A percentile compares a stretch with the other conserved stretches of the same genome.
These are phyloP conservation scores for Artemisiospiza belli DNA, from an alignment of 2,113 vertebrate species.

Conservation along the genomic window DNA sequence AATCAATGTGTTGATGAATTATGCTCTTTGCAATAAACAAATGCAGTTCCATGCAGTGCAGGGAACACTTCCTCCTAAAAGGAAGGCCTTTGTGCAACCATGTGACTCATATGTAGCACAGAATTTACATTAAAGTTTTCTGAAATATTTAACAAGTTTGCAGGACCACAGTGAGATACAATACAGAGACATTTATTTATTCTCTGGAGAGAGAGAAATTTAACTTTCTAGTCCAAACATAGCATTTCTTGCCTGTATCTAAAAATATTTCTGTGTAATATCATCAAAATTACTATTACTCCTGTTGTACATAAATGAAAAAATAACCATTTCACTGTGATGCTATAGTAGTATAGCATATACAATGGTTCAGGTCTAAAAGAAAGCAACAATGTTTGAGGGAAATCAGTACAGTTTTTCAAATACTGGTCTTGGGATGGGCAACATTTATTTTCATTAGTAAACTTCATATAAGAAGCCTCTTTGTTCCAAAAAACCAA, in stretches of 20 bases:
- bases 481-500: not conserved
- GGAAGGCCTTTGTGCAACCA: not conserved
- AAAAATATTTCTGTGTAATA: not conserved
- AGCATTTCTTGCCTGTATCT: not conserved
- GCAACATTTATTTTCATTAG: not conserved
- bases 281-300: not conserved
- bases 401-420: not conserved
- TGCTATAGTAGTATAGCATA: not conserved
- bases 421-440: not conserved
- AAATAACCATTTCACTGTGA: not conserved
- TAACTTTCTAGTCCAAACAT: not conserved
- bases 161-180: not conserved
- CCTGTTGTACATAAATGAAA: not conserved
- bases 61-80: not conserved
- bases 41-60: not conserved
- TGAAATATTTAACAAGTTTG: not conserved
- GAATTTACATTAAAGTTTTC: not conserved
- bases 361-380: not conserved
- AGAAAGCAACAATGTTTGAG: not conserved
- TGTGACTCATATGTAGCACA: not conserved
- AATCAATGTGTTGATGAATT: not conserved
- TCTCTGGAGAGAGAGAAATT: not conserved
- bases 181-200: not conserved
- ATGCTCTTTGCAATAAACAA: not conserved
- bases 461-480: not conserved